Evolutionary conservation across 2,113 vertebrate species (phyloP).

Genomic region (Macrotus californicus): DNA sequence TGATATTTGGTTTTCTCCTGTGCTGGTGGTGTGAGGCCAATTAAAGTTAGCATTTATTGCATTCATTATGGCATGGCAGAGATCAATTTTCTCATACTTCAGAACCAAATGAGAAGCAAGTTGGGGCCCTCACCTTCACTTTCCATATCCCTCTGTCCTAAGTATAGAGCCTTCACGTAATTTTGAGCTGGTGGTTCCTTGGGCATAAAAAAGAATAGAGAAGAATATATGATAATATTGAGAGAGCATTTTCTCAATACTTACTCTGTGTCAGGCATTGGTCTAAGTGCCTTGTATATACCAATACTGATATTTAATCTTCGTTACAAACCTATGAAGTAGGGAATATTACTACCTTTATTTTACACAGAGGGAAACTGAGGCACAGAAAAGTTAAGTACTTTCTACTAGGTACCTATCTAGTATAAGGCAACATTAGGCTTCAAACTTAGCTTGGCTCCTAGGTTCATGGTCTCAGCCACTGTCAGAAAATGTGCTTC

Average conservation of each 20-base stretch:
- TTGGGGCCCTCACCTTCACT: neutral
- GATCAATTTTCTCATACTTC: neutral
- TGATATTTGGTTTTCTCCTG: neutral
- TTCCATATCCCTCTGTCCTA: neutral
- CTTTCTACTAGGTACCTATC: neutral
- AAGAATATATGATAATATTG: neutral
- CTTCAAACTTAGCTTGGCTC: neutral
- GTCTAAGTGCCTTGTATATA: neutral
- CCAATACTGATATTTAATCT: neutral
- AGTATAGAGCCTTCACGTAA: neutral
- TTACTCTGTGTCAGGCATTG: neutral
- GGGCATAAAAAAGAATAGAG: neutral
- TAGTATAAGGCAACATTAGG: neutral
- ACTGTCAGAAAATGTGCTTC: neutral
- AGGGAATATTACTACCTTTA: neutral
- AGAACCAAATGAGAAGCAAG: neutral
- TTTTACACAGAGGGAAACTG: constrained; percentile 17
- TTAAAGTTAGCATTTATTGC: neutral
- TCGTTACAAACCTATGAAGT: neutral
- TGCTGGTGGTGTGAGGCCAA: neutral
- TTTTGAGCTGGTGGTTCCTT: neutral
- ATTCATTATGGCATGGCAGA: neutral
- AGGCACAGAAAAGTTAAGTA: neutral
- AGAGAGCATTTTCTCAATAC: neutral
- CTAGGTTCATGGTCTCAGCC: neutral